phyloP scores from a whole-genome alignment of 2,797 vertebrate species.

The Smutsia temminckii region DNA sequence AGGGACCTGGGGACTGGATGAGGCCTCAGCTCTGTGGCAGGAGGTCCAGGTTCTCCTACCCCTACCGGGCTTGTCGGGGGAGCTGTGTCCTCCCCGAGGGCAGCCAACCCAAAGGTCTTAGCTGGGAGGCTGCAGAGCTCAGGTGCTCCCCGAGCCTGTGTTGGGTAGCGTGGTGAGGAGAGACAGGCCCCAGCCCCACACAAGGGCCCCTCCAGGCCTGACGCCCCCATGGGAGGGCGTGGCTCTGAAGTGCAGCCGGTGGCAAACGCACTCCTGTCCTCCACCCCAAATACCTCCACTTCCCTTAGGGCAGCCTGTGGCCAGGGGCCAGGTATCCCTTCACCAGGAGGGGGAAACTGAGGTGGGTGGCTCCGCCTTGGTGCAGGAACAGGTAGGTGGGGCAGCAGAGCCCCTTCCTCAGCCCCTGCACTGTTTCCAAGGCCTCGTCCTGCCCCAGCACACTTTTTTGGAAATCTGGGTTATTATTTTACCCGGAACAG shows the following conservation, averaged over 20 bases:
- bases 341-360: fast-evolving
- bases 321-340: not conserved
- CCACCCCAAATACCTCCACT: not conserved
- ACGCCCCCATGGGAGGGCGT: no score
- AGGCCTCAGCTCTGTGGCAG: not conserved
- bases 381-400: not conserved
- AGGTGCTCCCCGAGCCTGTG: not conserved
- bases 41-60: not conserved
- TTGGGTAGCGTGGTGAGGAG: not conserved
- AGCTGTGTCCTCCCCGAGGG: fast-evolving
- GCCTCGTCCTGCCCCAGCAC: no score
- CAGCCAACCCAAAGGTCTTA: not conserved
- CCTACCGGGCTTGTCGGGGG: not conserved
- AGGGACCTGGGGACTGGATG: no score
- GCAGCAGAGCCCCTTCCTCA: no score
- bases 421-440: not conserved
- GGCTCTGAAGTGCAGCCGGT: not conserved
- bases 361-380: not conserved
- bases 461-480: not conserved
- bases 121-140: no score
- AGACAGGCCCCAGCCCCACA: not conserved
- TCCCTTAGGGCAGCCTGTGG: not conserved
- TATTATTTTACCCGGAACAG: not conserved
- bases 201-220: not conserved
- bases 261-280: not conserved